Conservation (phyloP, 37 sponge, comb jelly and placozoan species). For the Hexactinellida sp. region DNA sequence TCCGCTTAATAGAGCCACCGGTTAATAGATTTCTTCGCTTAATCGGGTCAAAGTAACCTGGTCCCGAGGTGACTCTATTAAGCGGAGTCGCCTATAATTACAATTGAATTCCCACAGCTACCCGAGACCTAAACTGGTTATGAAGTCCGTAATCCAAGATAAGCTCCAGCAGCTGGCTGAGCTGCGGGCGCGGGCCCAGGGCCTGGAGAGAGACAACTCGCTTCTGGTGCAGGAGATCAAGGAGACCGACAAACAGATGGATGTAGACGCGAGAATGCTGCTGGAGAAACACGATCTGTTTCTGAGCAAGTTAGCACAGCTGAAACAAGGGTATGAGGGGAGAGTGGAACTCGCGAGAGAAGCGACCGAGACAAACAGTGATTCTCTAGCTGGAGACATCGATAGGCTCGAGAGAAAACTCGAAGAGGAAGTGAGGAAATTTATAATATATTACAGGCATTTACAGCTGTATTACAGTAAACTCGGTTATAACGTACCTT, state of each 20-base stretch:
- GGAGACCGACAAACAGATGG: constrained; percentile 7
- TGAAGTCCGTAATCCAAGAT: not conserved
- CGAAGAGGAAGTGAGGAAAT: not conserved
- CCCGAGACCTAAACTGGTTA: not conserved
- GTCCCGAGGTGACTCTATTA: too few species aligned
- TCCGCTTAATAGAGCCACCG: too few species aligned
- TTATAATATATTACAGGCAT: too few species aligned
- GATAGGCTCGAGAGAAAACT: not conserved
- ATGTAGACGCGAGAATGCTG: not conserved
- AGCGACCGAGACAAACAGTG: not conserved
- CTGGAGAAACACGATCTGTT: not conserved
- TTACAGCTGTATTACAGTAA: too few species aligned
- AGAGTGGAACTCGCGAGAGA: not conserved
- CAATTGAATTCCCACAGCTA: not conserved
- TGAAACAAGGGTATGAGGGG: not conserved
- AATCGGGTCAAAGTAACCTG: too few species aligned
- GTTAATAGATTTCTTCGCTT: too few species aligned
- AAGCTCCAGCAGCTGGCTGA: not conserved
- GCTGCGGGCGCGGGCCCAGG: not conserved
- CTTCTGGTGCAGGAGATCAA: not conserved
- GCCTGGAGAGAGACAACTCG: not conserved
- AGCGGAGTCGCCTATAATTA: too few species aligned
- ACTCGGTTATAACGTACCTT: too few species aligned
- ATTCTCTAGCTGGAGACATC: not conserved
- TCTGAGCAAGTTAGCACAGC: not conserved